Conservation (phyloP, 1,140 invertebrate genomes). For the Ceratina calcarata region DNA sequence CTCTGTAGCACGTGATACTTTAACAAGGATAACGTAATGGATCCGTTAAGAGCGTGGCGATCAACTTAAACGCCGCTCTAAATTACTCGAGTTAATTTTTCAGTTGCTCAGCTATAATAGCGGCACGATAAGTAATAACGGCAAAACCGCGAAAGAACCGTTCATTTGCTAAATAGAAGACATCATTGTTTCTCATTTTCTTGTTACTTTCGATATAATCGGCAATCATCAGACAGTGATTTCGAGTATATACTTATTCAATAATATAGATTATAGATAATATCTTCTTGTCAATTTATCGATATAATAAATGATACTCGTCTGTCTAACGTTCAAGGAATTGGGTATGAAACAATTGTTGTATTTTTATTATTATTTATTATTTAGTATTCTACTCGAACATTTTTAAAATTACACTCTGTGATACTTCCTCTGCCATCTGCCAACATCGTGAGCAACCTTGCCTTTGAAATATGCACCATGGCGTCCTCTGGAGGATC, state of each 20-base stretch:
- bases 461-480: not conserved
- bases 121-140: slow-evolving; percentile 50
- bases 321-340: not conserved
- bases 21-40: slow-evolving; percentile 56
- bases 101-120: slow-evolving; percentile 56
- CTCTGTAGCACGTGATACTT: slow-evolving; percentile 37
- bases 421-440: slow-evolving; percentile 53
- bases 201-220: slow-evolving; percentile 6
- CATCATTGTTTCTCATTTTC: slow-evolving; percentile 31
- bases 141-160: slow-evolving; percentile 33
- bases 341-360: not conserved
- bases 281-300: not conserved
- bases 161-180: slow-evolving; percentile 38
- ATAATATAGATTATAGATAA: not conserved
- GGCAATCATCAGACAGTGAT: not conserved
- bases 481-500: slow-evolving; percentile 49
- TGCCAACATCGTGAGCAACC: not conserved
- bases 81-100: slow-evolving; percentile 61
- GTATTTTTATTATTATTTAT: not conserved
- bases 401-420: not conserved
- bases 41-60: slow-evolving; percentile 53
- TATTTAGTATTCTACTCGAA: not conserved
- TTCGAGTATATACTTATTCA: slow-evolving; percentile 1
- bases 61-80: slow-evolving; percentile 59
- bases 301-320: too few relatives aligned